phyloP scores from a whole-genome alignment of 2,113 vertebrate species.

The Saguinus midas region DNA sequence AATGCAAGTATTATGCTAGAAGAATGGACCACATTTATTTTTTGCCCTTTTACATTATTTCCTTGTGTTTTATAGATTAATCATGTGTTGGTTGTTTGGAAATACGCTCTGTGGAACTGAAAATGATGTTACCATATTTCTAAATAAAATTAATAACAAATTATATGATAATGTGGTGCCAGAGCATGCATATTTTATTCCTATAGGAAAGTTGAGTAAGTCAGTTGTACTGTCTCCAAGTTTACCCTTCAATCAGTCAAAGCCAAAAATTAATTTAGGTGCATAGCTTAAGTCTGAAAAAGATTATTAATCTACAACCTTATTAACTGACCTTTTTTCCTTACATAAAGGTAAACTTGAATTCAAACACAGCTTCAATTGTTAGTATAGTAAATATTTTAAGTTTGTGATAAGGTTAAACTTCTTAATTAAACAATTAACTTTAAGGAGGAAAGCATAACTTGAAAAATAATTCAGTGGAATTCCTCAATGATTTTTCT shows the following conservation, averaged over 20 bases:
- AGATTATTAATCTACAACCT: neutral
- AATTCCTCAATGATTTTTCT: neutral
- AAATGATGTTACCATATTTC: neutral
- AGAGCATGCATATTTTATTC: neutral
- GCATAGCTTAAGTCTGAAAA: neutral
- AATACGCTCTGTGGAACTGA: neutral
- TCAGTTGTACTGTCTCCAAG: neutral
- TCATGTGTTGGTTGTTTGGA: neutral
- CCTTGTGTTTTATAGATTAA: neutral
- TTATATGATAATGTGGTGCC: neutral
- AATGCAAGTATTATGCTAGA: neutral
- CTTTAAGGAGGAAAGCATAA: neutral
- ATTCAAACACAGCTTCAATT: neutral
- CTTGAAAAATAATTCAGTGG: neutral
- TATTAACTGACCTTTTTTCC: neutral
- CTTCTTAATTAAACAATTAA: neutral
- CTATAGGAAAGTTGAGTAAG: neutral
- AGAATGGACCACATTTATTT: neutral
- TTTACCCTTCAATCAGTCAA: neutral
- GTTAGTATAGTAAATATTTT: neutral
- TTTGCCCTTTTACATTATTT: neutral
- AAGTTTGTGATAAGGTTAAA: neutral
- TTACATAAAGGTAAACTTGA: neutral
- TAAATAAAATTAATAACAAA: conserved; percentile 3
- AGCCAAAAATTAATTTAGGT: neutral